These are phyloP conservation scores for Peromyscus maniculatus DNA, from an alignment of 2,113 vertebrate species.

Conservation along the genomic window DNA sequence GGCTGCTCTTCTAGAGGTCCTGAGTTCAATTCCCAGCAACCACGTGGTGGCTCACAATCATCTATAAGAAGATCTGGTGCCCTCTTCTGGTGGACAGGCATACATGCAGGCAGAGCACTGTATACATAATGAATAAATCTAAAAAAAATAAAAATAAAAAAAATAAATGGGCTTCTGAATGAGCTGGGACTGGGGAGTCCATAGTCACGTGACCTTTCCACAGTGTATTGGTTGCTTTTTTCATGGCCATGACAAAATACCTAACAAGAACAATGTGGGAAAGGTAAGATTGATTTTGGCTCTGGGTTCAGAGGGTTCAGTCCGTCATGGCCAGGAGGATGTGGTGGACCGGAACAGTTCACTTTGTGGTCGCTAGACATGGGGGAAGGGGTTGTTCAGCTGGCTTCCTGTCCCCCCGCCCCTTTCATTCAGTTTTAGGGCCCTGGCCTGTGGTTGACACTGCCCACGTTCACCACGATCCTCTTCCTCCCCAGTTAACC, in stretches of 20 bases:
- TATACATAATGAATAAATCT: no score
- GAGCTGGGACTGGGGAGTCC: not conserved
- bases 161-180: no score
- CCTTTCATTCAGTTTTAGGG: not conserved
- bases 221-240: not conserved
- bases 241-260: not conserved
- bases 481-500: not conserved
- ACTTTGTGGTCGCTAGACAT: fast-evolving
- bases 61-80: no score
- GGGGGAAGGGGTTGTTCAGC: not conserved
- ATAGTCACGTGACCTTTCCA: not conserved
- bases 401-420: not conserved
- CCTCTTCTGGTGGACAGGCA: no score
- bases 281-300: not conserved
- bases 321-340: not conserved
- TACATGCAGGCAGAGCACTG: no score
- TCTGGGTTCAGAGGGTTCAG: not conserved
- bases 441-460: not conserved
- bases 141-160: no score
- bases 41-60: no score
- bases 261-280: not conserved
- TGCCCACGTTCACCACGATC: no score
- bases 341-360: not conserved
- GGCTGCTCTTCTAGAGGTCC: no score
- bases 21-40: no score